phyloP scores from a whole-genome alignment of 2,888 invertebrate species.

The Biston betularia region DNA sequence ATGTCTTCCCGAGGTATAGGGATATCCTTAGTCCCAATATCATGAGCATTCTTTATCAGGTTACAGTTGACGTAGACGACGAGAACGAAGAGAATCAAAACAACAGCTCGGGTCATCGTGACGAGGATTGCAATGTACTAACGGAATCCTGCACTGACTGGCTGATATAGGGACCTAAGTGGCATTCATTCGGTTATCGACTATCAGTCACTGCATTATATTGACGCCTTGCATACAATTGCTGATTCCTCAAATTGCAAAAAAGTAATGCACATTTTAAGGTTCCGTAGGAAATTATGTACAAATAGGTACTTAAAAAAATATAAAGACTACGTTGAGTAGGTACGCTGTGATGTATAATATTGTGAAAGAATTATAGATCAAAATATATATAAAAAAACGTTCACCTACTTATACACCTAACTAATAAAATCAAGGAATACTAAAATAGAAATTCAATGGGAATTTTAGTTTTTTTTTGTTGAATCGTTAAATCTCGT shows the following conservation, averaged over 20 bases:
- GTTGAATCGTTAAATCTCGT: too few species aligned
- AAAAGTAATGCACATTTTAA: neutral
- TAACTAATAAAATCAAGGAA: too few species aligned
- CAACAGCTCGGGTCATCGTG: constrained; percentile 45
- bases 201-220: constrained; percentile 21
- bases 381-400: too few species aligned
- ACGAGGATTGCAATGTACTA: constrained; percentile 30
- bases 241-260: neutral
- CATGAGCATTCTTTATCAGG: constrained; percentile 49
- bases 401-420: too few species aligned
- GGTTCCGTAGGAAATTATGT: neutral
- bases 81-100: constrained; percentile 46
- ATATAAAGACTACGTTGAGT: too few species aligned
- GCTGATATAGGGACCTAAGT: constrained; percentile 37
- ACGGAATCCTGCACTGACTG: constrained; percentile 29
- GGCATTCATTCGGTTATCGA: constrained; percentile 22
- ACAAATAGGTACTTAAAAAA: too few species aligned
- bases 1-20: constrained; percentile 38
- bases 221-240: constrained; percentile 14
- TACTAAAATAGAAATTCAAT: too few species aligned
- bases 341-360: too few species aligned
- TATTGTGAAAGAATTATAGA: too few species aligned
- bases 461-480: too few species aligned
- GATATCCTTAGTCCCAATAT: constrained; percentile 43
- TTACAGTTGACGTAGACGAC: constrained; percentile 54